Percentiles rank a stretch among this genome's conserved stretches.
These are phyloP conservation scores for Cryptotermes secundus DNA, from an alignment of 1,140 invertebrate genomes.

Conservation along the genomic window DNA sequence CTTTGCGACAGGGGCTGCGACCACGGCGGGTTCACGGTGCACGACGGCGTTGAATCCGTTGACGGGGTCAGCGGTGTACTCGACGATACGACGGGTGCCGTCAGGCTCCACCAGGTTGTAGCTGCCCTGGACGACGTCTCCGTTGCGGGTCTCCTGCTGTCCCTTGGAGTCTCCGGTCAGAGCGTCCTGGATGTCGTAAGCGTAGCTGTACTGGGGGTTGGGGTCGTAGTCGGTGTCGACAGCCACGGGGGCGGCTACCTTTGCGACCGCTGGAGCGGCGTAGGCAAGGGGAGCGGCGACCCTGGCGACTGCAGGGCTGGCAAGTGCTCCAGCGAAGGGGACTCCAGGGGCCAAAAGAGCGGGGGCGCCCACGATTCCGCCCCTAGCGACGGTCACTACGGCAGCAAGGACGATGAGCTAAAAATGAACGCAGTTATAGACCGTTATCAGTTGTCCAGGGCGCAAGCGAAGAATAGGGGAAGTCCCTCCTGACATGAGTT, in stretches of 20 bases:
- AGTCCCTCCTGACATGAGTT: no score
- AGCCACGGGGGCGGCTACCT: constrained; percentile 56
- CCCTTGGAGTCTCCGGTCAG: no score
- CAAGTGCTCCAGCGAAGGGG: not conserved
- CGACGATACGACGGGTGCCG: constrained; percentile 49
- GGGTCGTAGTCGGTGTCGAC: no score
- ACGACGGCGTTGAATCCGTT: constrained; percentile 42
- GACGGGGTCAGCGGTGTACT: constrained; percentile 46
- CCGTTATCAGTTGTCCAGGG: no score
- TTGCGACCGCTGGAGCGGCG: constrained; percentile 50
- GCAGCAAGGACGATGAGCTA: constrained; percentile 31
- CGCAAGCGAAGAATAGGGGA: no score
- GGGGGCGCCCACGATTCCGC: constrained; percentile 9
- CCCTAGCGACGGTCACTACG: constrained; percentile 32
- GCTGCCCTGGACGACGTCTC: constrained; percentile 50
- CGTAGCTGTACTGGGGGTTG: no score
- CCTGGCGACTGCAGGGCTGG: constrained; percentile 29
- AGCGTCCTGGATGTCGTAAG: no score
- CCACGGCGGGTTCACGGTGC: constrained; percentile 31
- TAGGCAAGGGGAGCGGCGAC: constrained; percentile 28
- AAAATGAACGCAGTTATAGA: not conserved
- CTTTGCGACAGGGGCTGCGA: constrained; percentile 25
- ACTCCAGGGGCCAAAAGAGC: constrained; percentile 31
- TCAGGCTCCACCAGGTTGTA: constrained; percentile 47
- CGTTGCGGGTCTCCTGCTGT: constrained; percentile 54